These are phyloP conservation scores for Astyanax mexicanus DNA, from an alignment of 2,797 vertebrate species.

Conservation along the genomic window DNA sequence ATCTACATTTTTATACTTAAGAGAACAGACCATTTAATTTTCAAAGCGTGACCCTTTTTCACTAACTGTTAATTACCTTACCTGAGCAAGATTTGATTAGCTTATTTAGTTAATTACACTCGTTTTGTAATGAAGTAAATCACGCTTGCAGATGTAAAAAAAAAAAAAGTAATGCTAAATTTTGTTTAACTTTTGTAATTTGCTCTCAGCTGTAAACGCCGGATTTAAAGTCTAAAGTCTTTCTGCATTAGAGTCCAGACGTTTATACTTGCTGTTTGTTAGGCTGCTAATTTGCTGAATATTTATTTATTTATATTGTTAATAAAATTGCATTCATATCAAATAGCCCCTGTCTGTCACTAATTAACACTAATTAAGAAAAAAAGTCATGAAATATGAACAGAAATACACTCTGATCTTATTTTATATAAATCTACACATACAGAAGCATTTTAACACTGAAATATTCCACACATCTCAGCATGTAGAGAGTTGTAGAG, in stretches of 20 bases:
- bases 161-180: too few species aligned
- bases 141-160: background rate
- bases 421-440: too few species aligned
- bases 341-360: background rate
- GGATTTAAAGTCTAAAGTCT: background rate
- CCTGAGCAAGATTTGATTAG: background rate
- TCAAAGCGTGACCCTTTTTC: background rate
- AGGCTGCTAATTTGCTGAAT: conserved; percentile 33
- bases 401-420: too few species aligned
- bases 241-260: conserved; percentile 9
- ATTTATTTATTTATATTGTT: conserved; percentile 63
- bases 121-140: background rate
- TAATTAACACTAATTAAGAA: too few species aligned
- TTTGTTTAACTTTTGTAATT: background rate
- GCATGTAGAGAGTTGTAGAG: too few species aligned
- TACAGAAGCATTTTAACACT: too few species aligned
- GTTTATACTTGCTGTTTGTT: conserved; percentile 17
- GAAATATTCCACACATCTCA: too few species aligned
- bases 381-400: too few species aligned
- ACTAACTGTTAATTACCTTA: background rate
- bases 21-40: background rate
- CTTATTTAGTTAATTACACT: background rate
- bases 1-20: background rate
- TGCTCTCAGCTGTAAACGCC: background rate
- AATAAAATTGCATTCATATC: conserved; percentile 53